Conservation (phyloP, 2,797 vertebrate species). For the Harpagifer antarcticus region DNA sequence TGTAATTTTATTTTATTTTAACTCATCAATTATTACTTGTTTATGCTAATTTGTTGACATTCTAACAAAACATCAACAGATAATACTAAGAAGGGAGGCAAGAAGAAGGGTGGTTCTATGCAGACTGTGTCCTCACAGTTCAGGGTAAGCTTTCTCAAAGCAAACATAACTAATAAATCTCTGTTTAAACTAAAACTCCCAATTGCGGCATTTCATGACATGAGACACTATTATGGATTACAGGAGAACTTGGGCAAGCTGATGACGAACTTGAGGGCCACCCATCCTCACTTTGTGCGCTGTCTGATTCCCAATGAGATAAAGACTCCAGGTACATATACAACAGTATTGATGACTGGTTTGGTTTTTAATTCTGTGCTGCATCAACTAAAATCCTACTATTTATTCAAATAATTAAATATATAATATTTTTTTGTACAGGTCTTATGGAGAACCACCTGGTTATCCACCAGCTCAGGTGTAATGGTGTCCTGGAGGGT, state of each 20-base stretch:
- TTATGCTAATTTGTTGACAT: neutral
- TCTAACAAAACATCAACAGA: constrained; percentile 7
- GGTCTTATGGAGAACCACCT: too few relatives aligned
- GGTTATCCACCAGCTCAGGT: too few relatives aligned
- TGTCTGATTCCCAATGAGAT: constrained; percentile 94
- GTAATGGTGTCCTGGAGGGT: too few relatives aligned
- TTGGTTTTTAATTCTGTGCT: neutral
- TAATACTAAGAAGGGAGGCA: constrained; percentile 3
- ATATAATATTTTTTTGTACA: neutral
- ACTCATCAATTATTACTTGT: neutral
- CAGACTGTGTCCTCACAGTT: constrained; percentile 77
- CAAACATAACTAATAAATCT: too few relatives aligned
- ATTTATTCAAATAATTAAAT: neutral
- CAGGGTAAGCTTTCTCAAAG: constrained; percentile 78
- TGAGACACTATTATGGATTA: neutral
- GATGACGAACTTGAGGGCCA: constrained; percentile 89
- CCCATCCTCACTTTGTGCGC: constrained; percentile 93
- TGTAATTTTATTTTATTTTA: too few relatives aligned
- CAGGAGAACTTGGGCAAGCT: constrained; percentile 94
- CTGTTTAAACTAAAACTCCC: neutral
- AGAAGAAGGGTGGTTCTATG: constrained; percentile 25
- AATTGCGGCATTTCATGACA: neutral
- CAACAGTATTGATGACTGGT: neutral
- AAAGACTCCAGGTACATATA: constrained; percentile 89
- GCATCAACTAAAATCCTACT: rapidly evolving